Evolutionary conservation across 2,888 invertebrate genomes (phyloP).

Genomic region (Thereva nobilitata): DNA sequence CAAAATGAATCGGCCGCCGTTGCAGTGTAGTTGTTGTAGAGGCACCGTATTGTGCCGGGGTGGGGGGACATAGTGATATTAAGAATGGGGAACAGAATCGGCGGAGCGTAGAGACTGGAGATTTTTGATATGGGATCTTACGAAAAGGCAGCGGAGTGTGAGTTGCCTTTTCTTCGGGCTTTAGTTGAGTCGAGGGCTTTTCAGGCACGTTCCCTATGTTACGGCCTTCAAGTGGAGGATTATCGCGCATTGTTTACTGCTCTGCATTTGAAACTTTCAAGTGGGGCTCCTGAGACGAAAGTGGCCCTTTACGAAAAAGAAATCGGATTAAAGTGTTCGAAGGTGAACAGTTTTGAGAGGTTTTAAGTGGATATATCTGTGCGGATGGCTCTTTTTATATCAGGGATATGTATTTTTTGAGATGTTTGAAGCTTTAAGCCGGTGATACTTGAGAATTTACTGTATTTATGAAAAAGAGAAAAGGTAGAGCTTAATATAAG

Average conservation of each 20-base stretch:
- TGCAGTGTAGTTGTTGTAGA: no score
- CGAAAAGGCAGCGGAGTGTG: slow-evolving; percentile 17
- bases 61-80: no score
- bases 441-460: background rate
- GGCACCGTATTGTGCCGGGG: no score
- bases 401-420: background rate
- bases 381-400: background rate
- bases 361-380: slow-evolving; percentile 9
- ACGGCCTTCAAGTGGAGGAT: slow-evolving; percentile 8
- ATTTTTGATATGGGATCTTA: background rate
- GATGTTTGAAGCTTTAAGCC: background rate
- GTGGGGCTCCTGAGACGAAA: slow-evolving; percentile 23
- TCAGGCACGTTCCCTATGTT: slow-evolving; percentile 1
- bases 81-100: no score
- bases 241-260: slow-evolving; percentile 28
- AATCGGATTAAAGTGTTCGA: slow-evolving; percentile 33
- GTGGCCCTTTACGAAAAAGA: slow-evolving; percentile 12
- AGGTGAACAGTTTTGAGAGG: slow-evolving; percentile 31
- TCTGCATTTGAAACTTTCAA: slow-evolving; percentile 20
- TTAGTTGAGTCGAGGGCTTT: slow-evolving; percentile 6
- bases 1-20: no score
- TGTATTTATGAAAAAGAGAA: no score
- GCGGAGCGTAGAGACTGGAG: background rate
- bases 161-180: background rate
- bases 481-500: no score